Conservation (phyloP, 2,797 vertebrate genomes). For the Melanotaenia maccullochi region DNA sequence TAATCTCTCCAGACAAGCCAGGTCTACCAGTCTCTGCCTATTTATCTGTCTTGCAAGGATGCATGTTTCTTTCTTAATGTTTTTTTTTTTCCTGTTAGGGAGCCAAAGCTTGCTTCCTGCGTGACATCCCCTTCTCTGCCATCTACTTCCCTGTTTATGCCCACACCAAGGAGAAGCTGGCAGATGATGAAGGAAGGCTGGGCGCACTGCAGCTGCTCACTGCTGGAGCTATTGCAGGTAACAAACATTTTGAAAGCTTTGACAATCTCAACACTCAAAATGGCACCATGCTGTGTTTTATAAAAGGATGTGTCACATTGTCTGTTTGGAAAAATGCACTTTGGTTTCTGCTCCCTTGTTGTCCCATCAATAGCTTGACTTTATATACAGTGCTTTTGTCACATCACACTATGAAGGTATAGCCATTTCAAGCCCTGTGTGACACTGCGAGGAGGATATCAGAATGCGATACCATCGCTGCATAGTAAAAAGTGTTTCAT, state of each 20-base stretch:
- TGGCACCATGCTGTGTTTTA: slow-evolving; percentile 19
- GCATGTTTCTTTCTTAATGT: slow-evolving; percentile 8
- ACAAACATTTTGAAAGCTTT: slow-evolving; percentile 49
- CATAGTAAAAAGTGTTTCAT: slow-evolving; percentile 63
- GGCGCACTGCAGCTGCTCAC: slow-evolving; percentile 91
- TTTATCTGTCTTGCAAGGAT: slow-evolving; percentile 10
- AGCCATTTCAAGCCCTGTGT: slow-evolving; percentile 51
- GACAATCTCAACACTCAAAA: slow-evolving; percentile 5
- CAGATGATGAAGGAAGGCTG: slow-evolving; percentile 89
- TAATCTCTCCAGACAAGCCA: slow-evolving; percentile 52
- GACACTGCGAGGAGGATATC: slow-evolving; percentile 38
- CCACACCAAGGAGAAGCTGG: slow-evolving; percentile 88
- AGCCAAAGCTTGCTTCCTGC: slow-evolving; percentile 96
- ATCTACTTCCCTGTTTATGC: slow-evolving; percentile 98
- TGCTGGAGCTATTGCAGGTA: slow-evolving; percentile 97
- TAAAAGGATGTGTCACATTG: slow-evolving; percentile 23
- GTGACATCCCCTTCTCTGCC: slow-evolving; percentile 97
- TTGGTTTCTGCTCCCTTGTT: slow-evolving; percentile 18
- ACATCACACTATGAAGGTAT: slow-evolving; percentile 27
- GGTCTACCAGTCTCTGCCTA: slow-evolving; percentile 24
- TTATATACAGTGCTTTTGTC: slow-evolving; percentile 31
- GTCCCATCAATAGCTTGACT: slow-evolving; percentile 9
- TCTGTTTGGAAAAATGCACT: slow-evolving; percentile 22
- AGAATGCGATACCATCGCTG: slow-evolving; percentile 43
- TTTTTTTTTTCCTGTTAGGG: slow-evolving; percentile 80